phyloP scores from a whole-genome alignment of 2,113 vertebrate species.

The Psilopogon haemacephalus region DNA sequence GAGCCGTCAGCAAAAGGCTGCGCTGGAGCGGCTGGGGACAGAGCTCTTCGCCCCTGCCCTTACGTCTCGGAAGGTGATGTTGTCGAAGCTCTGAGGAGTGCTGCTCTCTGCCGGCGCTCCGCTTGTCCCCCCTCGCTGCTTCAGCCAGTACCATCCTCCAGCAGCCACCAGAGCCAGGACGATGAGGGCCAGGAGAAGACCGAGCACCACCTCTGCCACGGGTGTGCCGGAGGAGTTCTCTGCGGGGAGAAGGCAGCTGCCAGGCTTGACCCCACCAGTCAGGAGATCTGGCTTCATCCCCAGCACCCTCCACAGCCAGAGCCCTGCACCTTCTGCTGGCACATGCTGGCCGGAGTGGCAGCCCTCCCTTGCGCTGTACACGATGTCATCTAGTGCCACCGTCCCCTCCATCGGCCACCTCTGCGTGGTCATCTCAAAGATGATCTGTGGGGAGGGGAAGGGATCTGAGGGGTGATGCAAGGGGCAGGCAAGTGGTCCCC shows the following conservation, averaged over 20 bases:
- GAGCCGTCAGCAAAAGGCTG: neutral
- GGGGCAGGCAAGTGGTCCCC: neutral
- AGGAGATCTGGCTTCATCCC: neutral
- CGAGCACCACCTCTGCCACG: neutral
- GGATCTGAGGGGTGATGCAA: neutral
- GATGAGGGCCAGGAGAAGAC: constrained; percentile 1
- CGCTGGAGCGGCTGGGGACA: neutral
- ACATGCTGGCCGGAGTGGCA: neutral
- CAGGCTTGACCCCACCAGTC: fast-evolving
- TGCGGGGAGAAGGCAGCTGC: neutral
- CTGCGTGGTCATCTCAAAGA: constrained; percentile 66
- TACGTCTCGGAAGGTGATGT: constrained; percentile 74
- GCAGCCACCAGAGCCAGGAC: neutral
- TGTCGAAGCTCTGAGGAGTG: constrained; percentile 51
- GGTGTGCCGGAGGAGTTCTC: neutral
- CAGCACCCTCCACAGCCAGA: neutral
- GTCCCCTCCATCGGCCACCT: constrained; percentile 60
- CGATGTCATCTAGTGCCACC: constrained; percentile 71
- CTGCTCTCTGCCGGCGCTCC: fast-evolving
- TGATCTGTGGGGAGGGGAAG: constrained; percentile 16
- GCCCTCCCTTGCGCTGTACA: neutral
- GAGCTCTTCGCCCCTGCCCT: neutral
- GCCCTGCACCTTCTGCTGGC: neutral
- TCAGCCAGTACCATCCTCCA: neutral
- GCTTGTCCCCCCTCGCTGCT: neutral